Evolutionary conservation across 2,113 vertebrate species (phyloP), one percentile per base, ranked within the genome.

Genomic region (Emydura subglobosa): DNA sequence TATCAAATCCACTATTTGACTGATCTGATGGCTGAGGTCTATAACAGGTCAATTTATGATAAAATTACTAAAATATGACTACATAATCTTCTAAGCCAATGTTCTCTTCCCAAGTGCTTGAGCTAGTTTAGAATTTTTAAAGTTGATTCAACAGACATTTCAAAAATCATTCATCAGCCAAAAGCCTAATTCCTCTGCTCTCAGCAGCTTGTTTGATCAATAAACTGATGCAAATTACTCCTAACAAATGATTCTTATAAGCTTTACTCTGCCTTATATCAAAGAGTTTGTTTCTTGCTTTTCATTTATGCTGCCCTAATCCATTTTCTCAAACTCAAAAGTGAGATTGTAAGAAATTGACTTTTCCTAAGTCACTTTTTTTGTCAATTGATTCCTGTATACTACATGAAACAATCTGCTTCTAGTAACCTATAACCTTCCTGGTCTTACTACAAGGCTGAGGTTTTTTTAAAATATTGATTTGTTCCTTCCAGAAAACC

Each of bases 211-310:
- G 39, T 95, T 97, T 96, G 93, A 97, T 96, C 97, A 94, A 97
- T 97, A 97, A 95, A 95, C 27, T 96, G 91, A 95, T 95, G 87
- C 53, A 97, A 97, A 96, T 97, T 84, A 85, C 25, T 90, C 65
- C 74, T 85, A 97, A 96, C 39, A 96, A 92, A 95, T 89, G 4
- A 91, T 93, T 94, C 50, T 89, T 94, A 74, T 80, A 88, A 87
- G 47, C 4, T 96, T 92, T 94, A 79, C 2, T 95, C 72, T 92
- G 22, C 47, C 57, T 95, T 95, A 55, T 78, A 93, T 96, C 57
- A 91, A 90, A 96, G 65, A 78, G 1, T 39, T 92, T 39, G 80
- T 90, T 87, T 76, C 93, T 92, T 91, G 27, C 34, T 84, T 88
- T 89, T 90, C 16, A 83, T 93, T 95, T 92, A 78, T 90, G 11